Base-by-base conservation (phyloP, 2,888 invertebrate species). In the Hydroisotoma schaefferi region DNA sequence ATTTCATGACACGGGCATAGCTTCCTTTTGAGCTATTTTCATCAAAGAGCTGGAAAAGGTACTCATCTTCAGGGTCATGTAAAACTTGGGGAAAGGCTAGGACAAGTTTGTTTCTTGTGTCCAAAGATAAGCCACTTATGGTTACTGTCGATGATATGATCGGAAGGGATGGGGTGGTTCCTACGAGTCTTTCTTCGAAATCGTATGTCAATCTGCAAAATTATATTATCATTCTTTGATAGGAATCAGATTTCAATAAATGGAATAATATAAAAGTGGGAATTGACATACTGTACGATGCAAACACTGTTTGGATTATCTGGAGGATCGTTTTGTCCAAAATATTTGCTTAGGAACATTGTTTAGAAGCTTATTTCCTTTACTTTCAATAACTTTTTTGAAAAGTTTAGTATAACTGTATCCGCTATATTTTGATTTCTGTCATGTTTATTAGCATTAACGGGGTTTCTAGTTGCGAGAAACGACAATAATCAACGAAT, bases 131-230 rank as follows among this genome's bases (percentile, higher is more conserved):
- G 29, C 59, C 59, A 44, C 27, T 27, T 18, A 59, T 49, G 2
- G 48, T 22, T 37, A 55, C 55, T 8, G 48, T 37, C 1, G 49
- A 59, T 29, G 59, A 59, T 15, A 59, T 15, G 2, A 59, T 26
- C 6, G 59, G 59, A 2, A 55, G 18, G 25, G 48, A 53, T 1
- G 59, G 48, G 6, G 23, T 26, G 8, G 59, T 55, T 48, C 59
- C 59, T 15, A 55, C 23, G 1, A 51, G 33, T n/a, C 59, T 15
- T 15, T 59, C 59, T 49, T 59, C 59, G 25, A 55, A 59, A 26
- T 59, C 59, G 26, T 55, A 59, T 20, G 49, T 49, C 20, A 59
- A 12, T 26, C 59, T 59, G 27, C 6, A 6, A 37, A n/a, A n/a
- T n/a, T n/a, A n/a, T n/a, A n/a, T n/a, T n/a, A n/a, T n/a, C n/a